These are phyloP conservation scores for Drosophila nr. fundita DNA, from an alignment of 2,888 invertebrate genomes.

Conservation along the genomic window DNA sequence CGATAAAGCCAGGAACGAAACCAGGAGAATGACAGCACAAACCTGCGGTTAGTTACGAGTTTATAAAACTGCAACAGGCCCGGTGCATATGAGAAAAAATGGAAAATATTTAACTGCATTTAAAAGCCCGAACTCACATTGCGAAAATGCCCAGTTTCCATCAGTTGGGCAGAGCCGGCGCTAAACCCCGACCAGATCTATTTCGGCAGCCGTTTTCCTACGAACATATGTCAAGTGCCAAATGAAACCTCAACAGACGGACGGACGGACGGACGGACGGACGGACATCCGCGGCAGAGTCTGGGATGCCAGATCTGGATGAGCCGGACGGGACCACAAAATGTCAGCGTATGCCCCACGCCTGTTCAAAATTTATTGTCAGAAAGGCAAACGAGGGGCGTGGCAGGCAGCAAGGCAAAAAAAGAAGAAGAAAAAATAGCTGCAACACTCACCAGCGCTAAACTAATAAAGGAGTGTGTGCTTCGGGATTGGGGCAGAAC, in stretches of 20 bases:
- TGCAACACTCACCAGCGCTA: slow-evolving; percentile 44
- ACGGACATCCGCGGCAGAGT: slow-evolving; percentile 11
- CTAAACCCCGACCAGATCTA: slow-evolving; percentile 23
- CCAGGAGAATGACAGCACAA: slow-evolving; percentile 61
- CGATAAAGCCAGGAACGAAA: slow-evolving; percentile 42
- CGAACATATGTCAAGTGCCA: slow-evolving; percentile 77
- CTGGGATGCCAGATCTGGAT: slow-evolving; percentile 30
- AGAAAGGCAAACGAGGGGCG: slow-evolving; percentile 37
- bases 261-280: slow-evolving; percentile 1
- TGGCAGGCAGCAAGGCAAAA: slow-evolving; percentile 19
- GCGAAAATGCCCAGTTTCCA: slow-evolving; percentile 27
- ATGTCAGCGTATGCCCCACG: slow-evolving; percentile 72
- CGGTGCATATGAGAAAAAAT: slow-evolving; percentile 39
- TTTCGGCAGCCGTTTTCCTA: slow-evolving; percentile 46
- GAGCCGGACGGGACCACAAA: slow-evolving; percentile 57
- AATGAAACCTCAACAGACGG: slow-evolving; percentile 71
- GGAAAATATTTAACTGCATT: slow-evolving; percentile 72
- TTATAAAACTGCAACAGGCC: slow-evolving; percentile 67
- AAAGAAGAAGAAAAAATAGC: slow-evolving; percentile 11
- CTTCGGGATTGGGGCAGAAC: background rate
- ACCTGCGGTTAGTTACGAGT: slow-evolving; percentile 78
- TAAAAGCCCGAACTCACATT: slow-evolving; percentile 47
- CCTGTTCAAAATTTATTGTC: slow-evolving; percentile 75
- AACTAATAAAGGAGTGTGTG: slow-evolving; percentile 46
- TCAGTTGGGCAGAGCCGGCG: slow-evolving; percentile 3